Conservation (phyloP, 2,113 vertebrate genomes). For the Nerophis ophidion region DNA sequence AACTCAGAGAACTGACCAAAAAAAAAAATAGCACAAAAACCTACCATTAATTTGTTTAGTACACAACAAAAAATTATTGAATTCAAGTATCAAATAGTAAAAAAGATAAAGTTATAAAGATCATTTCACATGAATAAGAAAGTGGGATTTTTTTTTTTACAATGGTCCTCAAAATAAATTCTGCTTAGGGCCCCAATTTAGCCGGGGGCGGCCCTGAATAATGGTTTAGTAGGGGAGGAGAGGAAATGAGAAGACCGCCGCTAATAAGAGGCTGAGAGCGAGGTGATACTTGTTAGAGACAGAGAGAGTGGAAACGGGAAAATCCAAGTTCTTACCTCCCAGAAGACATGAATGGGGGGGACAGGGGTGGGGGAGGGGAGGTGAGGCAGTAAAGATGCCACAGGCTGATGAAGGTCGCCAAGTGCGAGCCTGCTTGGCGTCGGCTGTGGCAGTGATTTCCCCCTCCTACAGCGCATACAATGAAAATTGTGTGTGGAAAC, state of each 20-base stretch:
- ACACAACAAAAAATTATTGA: background rate
- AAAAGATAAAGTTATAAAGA: slow-evolving; percentile 7
- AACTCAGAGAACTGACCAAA: too few species aligned
- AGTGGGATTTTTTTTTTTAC: too few species aligned
- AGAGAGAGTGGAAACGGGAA: slow-evolving; percentile 66
- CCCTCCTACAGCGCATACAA: slow-evolving; percentile 65
- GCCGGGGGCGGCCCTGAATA: slow-evolving; percentile 3
- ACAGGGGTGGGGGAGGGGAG: background rate
- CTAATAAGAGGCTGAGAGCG: slow-evolving; percentile 63
- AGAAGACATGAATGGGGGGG: slow-evolving; percentile 25
- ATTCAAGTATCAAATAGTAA: slow-evolving; percentile 1
- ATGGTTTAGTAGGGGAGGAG: slow-evolving; percentile 50
- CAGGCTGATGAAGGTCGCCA: slow-evolving; percentile 43
- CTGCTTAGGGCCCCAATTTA: background rate
- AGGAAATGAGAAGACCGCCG: slow-evolving; percentile 60
- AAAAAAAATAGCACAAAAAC: too few species aligned
- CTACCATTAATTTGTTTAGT: too few species aligned
- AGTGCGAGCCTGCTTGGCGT: slow-evolving; percentile 47
- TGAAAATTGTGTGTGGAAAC: slow-evolving; percentile 69
- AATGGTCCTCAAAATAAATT: too few species aligned
- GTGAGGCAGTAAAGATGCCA: slow-evolving; percentile 13
- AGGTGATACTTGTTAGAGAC: slow-evolving; percentile 50
- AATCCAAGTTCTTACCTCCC: slow-evolving; percentile 69
- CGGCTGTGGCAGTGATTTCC: slow-evolving; percentile 44
- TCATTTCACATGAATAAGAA: too few species aligned